These are phyloP conservation scores for Oreochromis tanganicae DNA, from an alignment of 2,113 vertebrate genomes.

Conservation along the genomic window DNA sequence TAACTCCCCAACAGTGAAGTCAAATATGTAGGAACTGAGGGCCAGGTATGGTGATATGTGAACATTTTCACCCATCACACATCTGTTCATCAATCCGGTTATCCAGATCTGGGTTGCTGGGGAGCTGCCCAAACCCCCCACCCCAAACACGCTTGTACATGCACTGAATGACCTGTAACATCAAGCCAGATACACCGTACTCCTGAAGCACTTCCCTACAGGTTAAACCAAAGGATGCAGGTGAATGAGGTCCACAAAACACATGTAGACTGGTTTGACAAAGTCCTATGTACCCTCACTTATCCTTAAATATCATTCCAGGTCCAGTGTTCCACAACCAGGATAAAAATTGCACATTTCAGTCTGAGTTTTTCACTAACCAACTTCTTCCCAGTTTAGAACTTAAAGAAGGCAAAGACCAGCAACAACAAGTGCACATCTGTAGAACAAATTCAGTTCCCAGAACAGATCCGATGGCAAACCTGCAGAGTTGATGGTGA, in stretches of 20 bases:
- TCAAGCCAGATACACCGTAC: neutral
- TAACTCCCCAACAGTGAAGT: neutral
- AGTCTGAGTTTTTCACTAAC: neutral
- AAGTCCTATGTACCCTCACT: neutral
- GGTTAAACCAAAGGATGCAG: neutral
- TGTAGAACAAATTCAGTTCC: fast-evolving
- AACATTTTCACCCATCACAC: neutral
- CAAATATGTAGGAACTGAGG: neutral
- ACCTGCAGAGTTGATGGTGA: neutral
- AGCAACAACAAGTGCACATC: neutral
- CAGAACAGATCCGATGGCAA: neutral
- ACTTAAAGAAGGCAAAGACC: neutral
- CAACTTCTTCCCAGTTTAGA: neutral
- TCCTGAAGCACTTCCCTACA: neutral
- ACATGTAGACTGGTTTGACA: neutral
- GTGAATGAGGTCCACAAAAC: neutral
- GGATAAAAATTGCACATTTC: neutral
- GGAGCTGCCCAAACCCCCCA: neutral
- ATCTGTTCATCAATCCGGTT: neutral
- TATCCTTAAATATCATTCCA: neutral
- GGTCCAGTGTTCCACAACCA: neutral
- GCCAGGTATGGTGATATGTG: no score
- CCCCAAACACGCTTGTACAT: neutral
- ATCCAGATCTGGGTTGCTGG: neutral
- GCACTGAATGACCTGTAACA: neutral